These are phyloP conservation scores for Prenolepis imparis DNA, from an alignment of 2,888 invertebrate genomes.

Conservation along the genomic window DNA sequence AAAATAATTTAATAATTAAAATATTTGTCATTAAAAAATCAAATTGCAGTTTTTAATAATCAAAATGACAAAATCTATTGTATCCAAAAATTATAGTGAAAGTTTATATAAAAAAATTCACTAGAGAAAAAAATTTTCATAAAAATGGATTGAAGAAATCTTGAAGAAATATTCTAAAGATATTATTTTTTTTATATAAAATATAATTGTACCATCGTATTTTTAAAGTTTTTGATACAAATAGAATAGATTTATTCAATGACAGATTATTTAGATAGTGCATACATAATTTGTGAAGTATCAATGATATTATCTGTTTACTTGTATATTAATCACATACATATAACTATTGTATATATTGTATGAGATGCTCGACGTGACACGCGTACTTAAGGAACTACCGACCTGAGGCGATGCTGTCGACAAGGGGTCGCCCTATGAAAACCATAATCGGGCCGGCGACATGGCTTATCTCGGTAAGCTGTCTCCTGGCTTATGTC, in stretches of 20 bases:
- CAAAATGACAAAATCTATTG: background rate
- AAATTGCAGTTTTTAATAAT: background rate
- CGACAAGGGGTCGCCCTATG: constrained; percentile 71
- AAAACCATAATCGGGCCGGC: constrained; percentile 81
- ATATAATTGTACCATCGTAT: background rate
- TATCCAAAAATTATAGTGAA: background rate
- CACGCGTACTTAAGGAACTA: constrained; percentile 49
- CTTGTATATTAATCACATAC: constrained; percentile 44
- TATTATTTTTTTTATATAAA: no score
- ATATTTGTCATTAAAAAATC: background rate
- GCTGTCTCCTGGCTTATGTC: constrained; percentile 75
- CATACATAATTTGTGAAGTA: background rate
- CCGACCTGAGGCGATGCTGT: constrained; percentile 64
- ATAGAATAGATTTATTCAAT: background rate
- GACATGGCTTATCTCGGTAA: constrained; percentile 82
- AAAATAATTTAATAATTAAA: background rate
- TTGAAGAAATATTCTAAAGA: background rate
- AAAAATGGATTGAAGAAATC: background rate
- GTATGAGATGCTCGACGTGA: constrained; percentile 32
- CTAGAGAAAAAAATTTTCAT: background rate
- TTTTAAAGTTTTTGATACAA: background rate
- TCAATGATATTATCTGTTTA: constrained; percentile 1
- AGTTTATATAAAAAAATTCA: background rate
- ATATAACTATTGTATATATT: constrained; percentile 37
- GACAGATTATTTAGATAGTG: background rate